phyloP scores from a whole-genome alignment of 2,888 invertebrate species.

The Tenthredo mesomela region DNA sequence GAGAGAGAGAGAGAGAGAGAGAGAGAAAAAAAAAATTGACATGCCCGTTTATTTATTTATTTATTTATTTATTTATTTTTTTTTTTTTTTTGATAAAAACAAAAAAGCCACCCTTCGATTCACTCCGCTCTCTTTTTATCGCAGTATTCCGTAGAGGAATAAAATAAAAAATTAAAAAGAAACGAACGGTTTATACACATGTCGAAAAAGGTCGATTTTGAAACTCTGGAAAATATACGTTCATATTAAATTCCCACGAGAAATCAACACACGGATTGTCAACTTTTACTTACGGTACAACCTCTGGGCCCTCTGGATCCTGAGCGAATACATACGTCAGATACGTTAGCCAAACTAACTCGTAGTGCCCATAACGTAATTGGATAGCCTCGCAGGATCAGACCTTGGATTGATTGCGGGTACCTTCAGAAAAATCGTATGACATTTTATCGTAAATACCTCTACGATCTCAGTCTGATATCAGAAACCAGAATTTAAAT shows the following conservation, averaged over 20 bases:
- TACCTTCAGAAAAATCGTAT: background rate
- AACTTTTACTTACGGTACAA: constrained; percentile 10
- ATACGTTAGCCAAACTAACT: constrained; percentile 40
- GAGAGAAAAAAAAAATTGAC: background rate
- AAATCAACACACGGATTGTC: constrained; percentile 29
- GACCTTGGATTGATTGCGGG: constrained; percentile 19
- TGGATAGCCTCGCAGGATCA: constrained; percentile 21
- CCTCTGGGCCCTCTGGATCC: background rate
- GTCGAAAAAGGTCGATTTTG: constrained; percentile 1
- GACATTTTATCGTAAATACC: background rate
- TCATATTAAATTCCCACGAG: constrained; percentile 26
- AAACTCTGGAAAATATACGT: background rate
- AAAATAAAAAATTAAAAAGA: background rate
- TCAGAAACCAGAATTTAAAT: background rate
- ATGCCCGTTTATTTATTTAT: background rate
- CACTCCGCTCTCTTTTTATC: background rate
- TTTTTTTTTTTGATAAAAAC: background rate
- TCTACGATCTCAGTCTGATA: background rate
- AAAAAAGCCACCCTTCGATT: background rate
- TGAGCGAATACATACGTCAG: background rate
- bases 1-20: background rate
- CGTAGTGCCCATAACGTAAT: constrained; percentile 1
- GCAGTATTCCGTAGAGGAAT: background rate
- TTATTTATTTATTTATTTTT: background rate
- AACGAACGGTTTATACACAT: background rate